A percentile compares a stretch with the other conserved stretches of the same genome.
These are phyloP conservation scores for Diaperis boleti DNA, from an alignment of 2,888 invertebrate genomes.

Conservation along the genomic window DNA sequence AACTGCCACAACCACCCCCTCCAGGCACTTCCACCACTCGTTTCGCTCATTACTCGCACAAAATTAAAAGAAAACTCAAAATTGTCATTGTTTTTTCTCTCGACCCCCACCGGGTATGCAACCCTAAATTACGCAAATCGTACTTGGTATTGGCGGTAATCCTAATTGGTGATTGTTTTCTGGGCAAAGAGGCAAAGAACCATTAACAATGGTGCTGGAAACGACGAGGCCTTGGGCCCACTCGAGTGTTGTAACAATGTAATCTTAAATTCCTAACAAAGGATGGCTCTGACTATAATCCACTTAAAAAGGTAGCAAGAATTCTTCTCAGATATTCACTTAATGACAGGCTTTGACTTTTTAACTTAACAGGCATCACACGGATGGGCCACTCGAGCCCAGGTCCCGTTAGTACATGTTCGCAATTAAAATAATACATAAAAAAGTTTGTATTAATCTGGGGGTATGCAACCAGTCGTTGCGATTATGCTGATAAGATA, in stretches of 20 bases:
- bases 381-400: slow-evolving; percentile 15
- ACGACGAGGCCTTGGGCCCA: slow-evolving; percentile 50
- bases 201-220: slow-evolving; percentile 46
- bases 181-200: slow-evolving; percentile 36
- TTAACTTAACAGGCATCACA: slow-evolving; percentile 46
- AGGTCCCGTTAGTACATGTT: slow-evolving; percentile 30
- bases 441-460: no score
- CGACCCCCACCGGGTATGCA: neutral
- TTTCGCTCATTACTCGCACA: no score
- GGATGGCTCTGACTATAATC: slow-evolving; percentile 61
- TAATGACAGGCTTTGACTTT: slow-evolving; percentile 58
- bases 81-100: no score
- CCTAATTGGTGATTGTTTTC: slow-evolving; percentile 54
- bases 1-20: no score
- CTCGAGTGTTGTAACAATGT: slow-evolving; percentile 52
- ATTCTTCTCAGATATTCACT: slow-evolving; percentile 59
- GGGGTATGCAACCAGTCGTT: no score
- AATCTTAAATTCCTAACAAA: slow-evolving; percentile 56
- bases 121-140: slow-evolving; percentile 2
- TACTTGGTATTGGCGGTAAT: slow-evolving; percentile 37
- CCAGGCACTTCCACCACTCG: no score
- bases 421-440: neutral
- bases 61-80: no score
- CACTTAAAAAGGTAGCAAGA: slow-evolving; percentile 64
- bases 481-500: slow-evolving; percentile 9